Evolutionary conservation across 2,888 invertebrate genomes (phyloP).

Genomic region (Mythimna albipuncta): DNA sequence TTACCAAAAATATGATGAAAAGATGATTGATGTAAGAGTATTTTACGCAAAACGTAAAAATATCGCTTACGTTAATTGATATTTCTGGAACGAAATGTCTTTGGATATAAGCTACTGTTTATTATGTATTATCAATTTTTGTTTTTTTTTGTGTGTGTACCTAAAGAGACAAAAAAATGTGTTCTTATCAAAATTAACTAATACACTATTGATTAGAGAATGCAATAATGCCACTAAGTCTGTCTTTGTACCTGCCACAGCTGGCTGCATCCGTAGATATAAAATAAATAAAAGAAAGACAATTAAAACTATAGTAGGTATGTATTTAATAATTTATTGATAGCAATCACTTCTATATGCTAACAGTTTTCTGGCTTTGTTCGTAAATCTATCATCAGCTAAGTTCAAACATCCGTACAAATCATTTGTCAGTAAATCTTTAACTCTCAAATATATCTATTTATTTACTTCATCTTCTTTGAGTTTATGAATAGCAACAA

Average conservation of each 20-base stretch:
- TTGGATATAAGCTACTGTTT: too few species aligned
- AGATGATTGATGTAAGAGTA: too few species aligned
- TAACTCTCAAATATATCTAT: not conserved
- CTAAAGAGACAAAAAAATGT: not conserved
- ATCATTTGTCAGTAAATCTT: not conserved
- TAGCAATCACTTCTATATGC: too few species aligned
- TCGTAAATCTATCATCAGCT: not conserved
- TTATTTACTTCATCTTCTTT: not conserved
- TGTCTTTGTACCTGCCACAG: not conserved
- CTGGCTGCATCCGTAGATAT: not conserved
- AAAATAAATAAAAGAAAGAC: not conserved
- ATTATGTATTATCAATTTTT: too few species aligned
- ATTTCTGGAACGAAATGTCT: too few species aligned
- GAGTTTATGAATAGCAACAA: not conserved
- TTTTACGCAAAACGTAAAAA: too few species aligned
- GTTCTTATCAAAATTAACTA: not conserved
- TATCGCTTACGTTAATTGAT: too few species aligned
- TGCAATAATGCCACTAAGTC: not conserved
- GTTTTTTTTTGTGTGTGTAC: too few species aligned
- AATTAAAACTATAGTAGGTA: not conserved
- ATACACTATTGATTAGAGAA: not conserved
- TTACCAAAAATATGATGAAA: too few species aligned
- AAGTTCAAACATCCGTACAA: not conserved
- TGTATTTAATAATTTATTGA: not conserved
- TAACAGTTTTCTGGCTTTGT: not conserved